Percentiles rank a stretch among this genome's conserved stretches.
Conservation (phyloP, 92 coral and sea anemone genomes). For the Chrysogorgia sp. region DNA sequence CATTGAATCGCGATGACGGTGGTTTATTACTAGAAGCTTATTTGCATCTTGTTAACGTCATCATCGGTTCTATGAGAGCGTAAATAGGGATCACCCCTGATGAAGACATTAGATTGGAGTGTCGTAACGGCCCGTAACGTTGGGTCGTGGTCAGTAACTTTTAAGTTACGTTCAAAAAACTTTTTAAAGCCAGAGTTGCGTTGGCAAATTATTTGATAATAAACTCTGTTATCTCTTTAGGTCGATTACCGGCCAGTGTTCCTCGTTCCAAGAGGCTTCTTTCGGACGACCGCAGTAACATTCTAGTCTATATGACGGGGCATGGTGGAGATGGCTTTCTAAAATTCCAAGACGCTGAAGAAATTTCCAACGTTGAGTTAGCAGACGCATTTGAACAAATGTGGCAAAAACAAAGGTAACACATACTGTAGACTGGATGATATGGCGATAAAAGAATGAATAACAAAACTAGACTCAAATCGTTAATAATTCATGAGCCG, state of each 20-base stretch:
- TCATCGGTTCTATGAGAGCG: too few relatives aligned
- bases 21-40: too few relatives aligned
- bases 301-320: slow-evolving; percentile 97
- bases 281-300: slow-evolving; percentile 97
- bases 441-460: neutral
- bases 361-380: slow-evolving; percentile 88
- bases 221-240: slow-evolving; percentile 47
- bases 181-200: too few relatives aligned
- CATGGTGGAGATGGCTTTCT: slow-evolving; percentile 99
- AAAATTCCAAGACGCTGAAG: slow-evolving; percentile 99
- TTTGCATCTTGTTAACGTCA: too few relatives aligned
- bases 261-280: slow-evolving; percentile 94
- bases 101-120: neutral
- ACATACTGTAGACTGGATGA: neutral
- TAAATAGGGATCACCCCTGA: too few relatives aligned
- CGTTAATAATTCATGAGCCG: too few relatives aligned
- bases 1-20: too few relatives aligned
- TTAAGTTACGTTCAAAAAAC: too few relatives aligned
- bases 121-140: too few relatives aligned
- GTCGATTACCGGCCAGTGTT: slow-evolving; percentile 91
- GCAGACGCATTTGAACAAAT: slow-evolving; percentile 99
- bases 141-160: too few relatives aligned
- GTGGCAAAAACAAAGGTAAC: slow-evolving; percentile 97
- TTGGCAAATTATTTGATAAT: neutral
- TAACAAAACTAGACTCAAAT: neutral